Percentiles rank a stretch among this genome's conserved stretches.
Evolutionary conservation across 2,888 invertebrate species (phyloP).

Genomic region (Axea sp.): DNA sequence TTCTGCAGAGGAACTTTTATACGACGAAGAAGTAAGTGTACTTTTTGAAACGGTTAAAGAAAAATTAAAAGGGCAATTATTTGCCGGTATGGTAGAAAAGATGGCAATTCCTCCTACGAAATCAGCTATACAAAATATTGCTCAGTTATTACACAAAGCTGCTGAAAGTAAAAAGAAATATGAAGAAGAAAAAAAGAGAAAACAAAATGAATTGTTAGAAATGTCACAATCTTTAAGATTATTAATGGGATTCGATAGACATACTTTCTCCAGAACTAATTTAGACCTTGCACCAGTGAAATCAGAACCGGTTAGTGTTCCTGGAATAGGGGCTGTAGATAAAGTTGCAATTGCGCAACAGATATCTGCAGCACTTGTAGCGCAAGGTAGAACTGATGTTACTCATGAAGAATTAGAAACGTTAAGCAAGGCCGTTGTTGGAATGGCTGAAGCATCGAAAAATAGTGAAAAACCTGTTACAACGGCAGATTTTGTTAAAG

Average conservation of each 20-base stretch:
- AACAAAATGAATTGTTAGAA: conserved; percentile 71
- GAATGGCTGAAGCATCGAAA: conserved; percentile 84
- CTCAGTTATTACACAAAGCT: conserved; percentile 86
- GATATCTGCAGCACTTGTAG: conserved; percentile 88
- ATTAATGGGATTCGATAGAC: conserved; percentile 62
- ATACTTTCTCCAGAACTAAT: conserved; percentile 66
- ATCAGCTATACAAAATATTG: conserved; percentile 87
- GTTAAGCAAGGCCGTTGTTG: conserved; percentile 88
- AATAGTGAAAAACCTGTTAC: conserved; percentile 80
- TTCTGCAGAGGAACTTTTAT: conserved; percentile 87
- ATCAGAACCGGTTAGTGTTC: conserved; percentile 82
- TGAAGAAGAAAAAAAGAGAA: conserved; percentile 76
- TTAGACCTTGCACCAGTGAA: conserved; percentile 69
- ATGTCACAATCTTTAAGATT: conserved; percentile 66
- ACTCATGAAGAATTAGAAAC: conserved; percentile 89
- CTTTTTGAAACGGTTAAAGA: conserved; percentile 90
- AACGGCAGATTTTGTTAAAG: conserved; percentile 80
- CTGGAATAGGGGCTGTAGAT: conserved; percentile 87
- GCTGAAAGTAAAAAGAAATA: conserved; percentile 80
- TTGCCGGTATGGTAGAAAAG: conserved; percentile 84
- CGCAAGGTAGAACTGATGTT: conserved; percentile 90
- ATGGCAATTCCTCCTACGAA: conserved; percentile 86
- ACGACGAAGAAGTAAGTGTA: conserved; percentile 86
- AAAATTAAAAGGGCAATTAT: conserved; percentile 88
- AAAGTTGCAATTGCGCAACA: conserved; percentile 90